Base-by-base conservation (phyloP, 2,113 vertebrate genomes). In the Pholis gunnellus region DNA sequence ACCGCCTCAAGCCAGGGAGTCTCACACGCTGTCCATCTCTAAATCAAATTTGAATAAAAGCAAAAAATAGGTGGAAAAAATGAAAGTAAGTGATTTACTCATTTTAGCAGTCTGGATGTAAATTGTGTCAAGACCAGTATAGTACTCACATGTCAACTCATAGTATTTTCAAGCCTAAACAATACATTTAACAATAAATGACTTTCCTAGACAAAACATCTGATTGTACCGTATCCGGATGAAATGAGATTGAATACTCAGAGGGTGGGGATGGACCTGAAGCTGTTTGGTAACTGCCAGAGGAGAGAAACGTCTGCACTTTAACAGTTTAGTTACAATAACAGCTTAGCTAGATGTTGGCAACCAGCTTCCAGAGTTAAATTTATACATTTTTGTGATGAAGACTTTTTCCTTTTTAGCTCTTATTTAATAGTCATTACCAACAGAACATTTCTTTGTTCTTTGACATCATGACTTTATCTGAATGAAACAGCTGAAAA, bases 291-390 rank as follows among this genome's bases (percentile, higher is more conserved):
- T 38, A 63, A 38, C 34, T 40, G 31, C 8, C 8, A 60, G 27
- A 60, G 31, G 31, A 63, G 34, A 63, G 20, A 5, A 63, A 63
- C 63, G 15, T 66, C 64, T 66, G 44, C 25, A 68, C 63, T 40
- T 40, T 8, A 61, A 36, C 36, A 65, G 61, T 40, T 65, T 25
- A 63, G 60, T 63, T 10, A 36, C 31, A 38, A 64, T 38, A 40
- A 65, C 36, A 25, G 38, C 63, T 17, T 27, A 66, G 14, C 38
- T 42, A n/a, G 17, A 50, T 46, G 42, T 20, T 31, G 14, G n/a
- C 17, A n/a, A 66, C 11, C 1, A 65, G 63, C 25, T 17, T 46
- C 15, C 13, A 9, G 10, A 25, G n/a, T 59, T 59, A 14, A 27
- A 59, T 13, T 14, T n/a, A 56, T 6, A 25, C 10, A 59, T 29